Conservation (phyloP, 2,888 invertebrate species). For the Caenorhabditis sp. region DNA sequence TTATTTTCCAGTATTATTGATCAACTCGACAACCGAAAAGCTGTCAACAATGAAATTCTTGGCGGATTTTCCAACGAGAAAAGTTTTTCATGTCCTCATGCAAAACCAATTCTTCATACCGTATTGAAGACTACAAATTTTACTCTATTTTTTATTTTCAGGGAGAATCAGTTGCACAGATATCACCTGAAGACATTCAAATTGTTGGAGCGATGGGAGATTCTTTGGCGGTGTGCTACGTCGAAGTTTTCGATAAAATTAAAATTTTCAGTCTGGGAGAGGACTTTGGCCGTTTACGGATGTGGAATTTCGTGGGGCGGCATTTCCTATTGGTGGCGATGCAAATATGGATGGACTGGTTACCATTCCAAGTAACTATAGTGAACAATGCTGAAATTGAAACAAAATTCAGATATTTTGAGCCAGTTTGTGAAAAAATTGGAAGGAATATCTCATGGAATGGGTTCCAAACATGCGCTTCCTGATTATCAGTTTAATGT, state of each 20-base stretch:
- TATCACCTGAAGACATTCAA: slow-evolving; percentile 64
- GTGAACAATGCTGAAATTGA: too few relatives aligned
- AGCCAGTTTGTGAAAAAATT: slow-evolving; percentile 71
- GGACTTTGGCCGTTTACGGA: slow-evolving; percentile 74
- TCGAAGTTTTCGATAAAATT: too few relatives aligned
- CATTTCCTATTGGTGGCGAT: slow-evolving; percentile 77
- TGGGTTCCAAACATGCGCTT: slow-evolving; percentile 69
- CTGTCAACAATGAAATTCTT: slow-evolving; percentile 53
- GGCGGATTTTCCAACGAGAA: slow-evolving; percentile 50
- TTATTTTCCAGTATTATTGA: slow-evolving; percentile 21
- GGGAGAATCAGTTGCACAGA: slow-evolving; percentile 61
- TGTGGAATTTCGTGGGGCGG: slow-evolving; percentile 76
- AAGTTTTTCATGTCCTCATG: slow-evolving; percentile 60
- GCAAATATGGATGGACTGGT: slow-evolving; percentile 77
- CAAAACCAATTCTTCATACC: slow-evolving; percentile 61
- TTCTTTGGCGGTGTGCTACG: slow-evolving; percentile 64
- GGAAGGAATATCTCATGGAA: slow-evolving; percentile 76
- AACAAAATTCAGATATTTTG: slow-evolving; percentile 76
- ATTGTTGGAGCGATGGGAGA: slow-evolving; percentile 67
- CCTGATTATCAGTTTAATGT: slow-evolving; percentile 77
- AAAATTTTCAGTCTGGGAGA: slow-evolving; percentile 68
- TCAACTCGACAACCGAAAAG: slow-evolving; percentile 43
- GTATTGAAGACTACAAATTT: slow-evolving; percentile 13
- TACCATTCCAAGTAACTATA: slow-evolving; percentile 73
- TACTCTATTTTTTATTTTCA: slow-evolving; percentile 16